Percentiles rank a stretch among this genome's conserved stretches.
Evolutionary conservation across 2,797 vertebrate species (phyloP).

Genomic region (Oryzias dopingdopingensis): DNA sequence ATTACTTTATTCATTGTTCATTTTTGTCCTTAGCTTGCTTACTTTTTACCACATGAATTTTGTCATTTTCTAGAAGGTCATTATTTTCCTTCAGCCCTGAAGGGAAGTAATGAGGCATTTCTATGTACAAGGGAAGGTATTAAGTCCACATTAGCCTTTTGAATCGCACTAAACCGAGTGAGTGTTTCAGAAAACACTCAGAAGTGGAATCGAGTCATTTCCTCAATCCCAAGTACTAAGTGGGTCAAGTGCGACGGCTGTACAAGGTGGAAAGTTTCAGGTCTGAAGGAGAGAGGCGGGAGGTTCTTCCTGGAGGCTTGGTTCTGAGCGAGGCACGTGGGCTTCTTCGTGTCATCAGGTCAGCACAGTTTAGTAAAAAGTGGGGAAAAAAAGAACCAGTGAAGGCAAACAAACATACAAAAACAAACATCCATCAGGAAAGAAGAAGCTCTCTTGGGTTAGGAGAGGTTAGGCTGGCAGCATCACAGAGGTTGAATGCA

Average conservation of each 20-base stretch:
- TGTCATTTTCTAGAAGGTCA: constrained; percentile 32
- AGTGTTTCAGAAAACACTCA: background rate
- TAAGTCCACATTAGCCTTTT: constrained; percentile 20
- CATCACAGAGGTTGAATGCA: constrained; percentile 64
- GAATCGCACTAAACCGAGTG: background rate
- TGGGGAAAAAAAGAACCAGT: constrained; percentile 42
- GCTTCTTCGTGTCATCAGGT: constrained; percentile 48
- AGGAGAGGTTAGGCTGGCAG: constrained; percentile 65
- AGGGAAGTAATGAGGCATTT: constrained; percentile 18
- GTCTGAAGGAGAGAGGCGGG: constrained; percentile 33
- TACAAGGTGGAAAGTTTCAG: constrained; percentile 1
- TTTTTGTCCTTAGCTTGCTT: constrained; percentile 18
- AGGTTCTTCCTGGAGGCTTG: constrained; percentile 20
- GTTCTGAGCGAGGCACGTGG: constrained; percentile 56
- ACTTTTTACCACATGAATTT: constrained; percentile 7
- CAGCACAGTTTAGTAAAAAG: constrained; percentile 42
- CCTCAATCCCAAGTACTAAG: background rate
- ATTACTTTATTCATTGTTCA: constrained; percentile 1
- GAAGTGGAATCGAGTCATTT: background rate
- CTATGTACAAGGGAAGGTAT: constrained; percentile 11
- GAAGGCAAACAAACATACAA: constrained; percentile 4
- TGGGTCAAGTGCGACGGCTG: background rate
- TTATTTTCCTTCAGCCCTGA: constrained; percentile 23
- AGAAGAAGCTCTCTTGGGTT: constrained; percentile 46
- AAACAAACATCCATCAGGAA: constrained; percentile 13